phyloP scores from a whole-genome alignment of 2,797 vertebrate genomes.

The Phataginus tricuspis region DNA sequence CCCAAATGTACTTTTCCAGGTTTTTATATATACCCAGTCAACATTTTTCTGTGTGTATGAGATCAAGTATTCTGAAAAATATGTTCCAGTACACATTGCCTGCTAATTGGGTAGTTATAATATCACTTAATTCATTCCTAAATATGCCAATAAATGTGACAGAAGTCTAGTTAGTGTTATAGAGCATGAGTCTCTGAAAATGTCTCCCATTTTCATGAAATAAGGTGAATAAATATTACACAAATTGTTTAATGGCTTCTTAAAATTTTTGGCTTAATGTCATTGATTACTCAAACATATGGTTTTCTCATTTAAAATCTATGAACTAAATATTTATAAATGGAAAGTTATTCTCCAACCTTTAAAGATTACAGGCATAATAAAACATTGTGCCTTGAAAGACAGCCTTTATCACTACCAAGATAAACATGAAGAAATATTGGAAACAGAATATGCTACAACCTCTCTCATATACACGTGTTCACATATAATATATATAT shows the following conservation, averaged over 20 bases:
- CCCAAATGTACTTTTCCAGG: neutral
- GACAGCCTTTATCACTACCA: neutral
- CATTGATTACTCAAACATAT: neutral
- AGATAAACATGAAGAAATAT: neutral
- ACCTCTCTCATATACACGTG: no score
- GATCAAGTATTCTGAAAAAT: slow-evolving; percentile 38
- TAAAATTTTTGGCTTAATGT: neutral
- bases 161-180: neutral
- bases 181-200: neutral
- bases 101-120: neutral
- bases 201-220: neutral
- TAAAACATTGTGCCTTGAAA: neutral
- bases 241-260: neutral
- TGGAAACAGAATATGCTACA: neutral
- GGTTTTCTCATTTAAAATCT: neutral
- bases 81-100: neutral
- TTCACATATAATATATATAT: neutral
- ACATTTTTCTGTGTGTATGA: neutral
- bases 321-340: neutral
- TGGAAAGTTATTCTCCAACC: neutral
- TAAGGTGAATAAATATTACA: neutral
- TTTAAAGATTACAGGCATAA: neutral
- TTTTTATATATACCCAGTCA: neutral
- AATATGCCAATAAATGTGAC: neutral
- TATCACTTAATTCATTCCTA: neutral